Base-by-base conservation (phyloP, 2,888 invertebrate genomes). In the Rutpela maculata region DNA sequence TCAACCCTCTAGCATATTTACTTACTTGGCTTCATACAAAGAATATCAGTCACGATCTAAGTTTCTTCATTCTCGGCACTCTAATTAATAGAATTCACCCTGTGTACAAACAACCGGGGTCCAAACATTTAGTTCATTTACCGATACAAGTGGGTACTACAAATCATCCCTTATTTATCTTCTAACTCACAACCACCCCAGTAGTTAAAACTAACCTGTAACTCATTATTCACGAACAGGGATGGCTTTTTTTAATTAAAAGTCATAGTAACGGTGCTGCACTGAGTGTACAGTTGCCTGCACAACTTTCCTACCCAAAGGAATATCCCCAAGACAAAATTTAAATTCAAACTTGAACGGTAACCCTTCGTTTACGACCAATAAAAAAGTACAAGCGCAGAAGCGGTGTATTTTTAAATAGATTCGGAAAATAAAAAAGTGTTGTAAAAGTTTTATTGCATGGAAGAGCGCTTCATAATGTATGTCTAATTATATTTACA, bases 351-450 rank as follows among this genome's bases (percentile, higher is more conserved):
- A 62, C 50, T 55, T 69, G 69, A 22, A 18, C 43, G 38, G 62
- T 55, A 75, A 69, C 75, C 74, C 67, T 75, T 70, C 70, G 43
- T 75, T 75, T 67, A 67, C 59, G 70, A 38, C 70, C 75, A 62
- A 75, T 62, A 62, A 75, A 75, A 75, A 74, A 17, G 43, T 35
- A 50, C 50, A 50, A 50, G 50, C 18, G 38, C 60, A 31, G 59
- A 22, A 60, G 22, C 65, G 65, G 65, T 65, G 65, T 65, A 79
- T 80, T 81, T 81, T 81, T 78, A 81, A 81, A 78, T 77, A 77
- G 65, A 77, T 63, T 78, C 50, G 75, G 43, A 65, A 43, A 65
- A 43, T 65, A 65, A 65, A 31, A 65, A 65, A 35, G 65, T 19
- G 65, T 19, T 43, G 65, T 65, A 38, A 65, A 65, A 65, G 65